Base-by-base conservation (phyloP, 2,113 vertebrate species). In the Mesembrinibis cayennensis region DNA sequence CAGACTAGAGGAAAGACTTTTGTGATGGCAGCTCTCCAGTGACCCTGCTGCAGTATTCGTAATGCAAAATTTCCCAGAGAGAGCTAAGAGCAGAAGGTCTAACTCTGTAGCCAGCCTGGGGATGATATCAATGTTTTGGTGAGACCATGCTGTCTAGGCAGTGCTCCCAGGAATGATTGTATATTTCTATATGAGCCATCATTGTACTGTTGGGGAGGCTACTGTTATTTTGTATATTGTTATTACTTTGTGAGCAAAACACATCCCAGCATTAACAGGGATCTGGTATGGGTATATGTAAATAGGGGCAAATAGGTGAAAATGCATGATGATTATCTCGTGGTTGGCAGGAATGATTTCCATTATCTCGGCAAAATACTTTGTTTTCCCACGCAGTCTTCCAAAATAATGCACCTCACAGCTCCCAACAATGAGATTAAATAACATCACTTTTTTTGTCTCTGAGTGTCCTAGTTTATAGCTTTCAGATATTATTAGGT, bases 281-380 rank as follows among this genome's bases (percentile, higher is more conserved):
- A 61, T 56, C 58, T 95, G 34, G 18, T 50, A 17, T 56, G 40
- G 52, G 21, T 85, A 18, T 90, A 76, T 23, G 38, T 56, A 87
- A 91, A 82, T 36, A 93, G 16, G 76, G 34, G 21, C 40, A 94
- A 95, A 82, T 32, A 72, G 70, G 84, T 81, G 62, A 94, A 95
- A 91, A 93, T 62, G 4, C 21, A 6, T 27, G 15, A n/a, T 4
- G 9, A 73, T 91, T 80, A n/a, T 89, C 38, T 72, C 76, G 45
- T 1, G 1, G 91, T 94, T 94, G 66, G 61, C 62, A 72, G 56
- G 49, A 84, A 47, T 56, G 7, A 85, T 59, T 91, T 84, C 83
- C 53, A 69, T 90, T 91, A 89, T 91, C 38, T 95, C 81, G 91
- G 81, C 62, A 91, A 84, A 95, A 87, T 69, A 42, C 62, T 87